Percentiles rank a stretch among this genome's conserved stretches.
phyloP scores from a whole-genome alignment of 2,888 invertebrate genomes.

The Ophion slaviceki region DNA sequence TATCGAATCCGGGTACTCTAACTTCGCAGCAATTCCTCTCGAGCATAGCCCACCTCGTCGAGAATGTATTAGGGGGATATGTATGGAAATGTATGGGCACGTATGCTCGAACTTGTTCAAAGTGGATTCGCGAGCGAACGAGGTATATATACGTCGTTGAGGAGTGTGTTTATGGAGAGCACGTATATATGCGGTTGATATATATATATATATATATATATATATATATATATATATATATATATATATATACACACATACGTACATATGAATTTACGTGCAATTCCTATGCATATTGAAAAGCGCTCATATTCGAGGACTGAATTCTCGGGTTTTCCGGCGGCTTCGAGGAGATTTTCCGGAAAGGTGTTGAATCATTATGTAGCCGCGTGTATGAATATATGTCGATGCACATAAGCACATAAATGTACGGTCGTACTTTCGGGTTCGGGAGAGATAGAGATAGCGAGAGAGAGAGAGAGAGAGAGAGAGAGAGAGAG shows the following conservation, averaged over 20 bases:
- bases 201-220: constrained; percentile 2
- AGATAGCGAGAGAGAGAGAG: background rate
- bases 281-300: constrained; percentile 63
- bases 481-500: background rate
- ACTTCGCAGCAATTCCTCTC: constrained; percentile 14
- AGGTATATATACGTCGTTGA: background rate
- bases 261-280: background rate
- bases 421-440: background rate
- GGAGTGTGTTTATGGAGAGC: background rate
- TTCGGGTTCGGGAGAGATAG: background rate
- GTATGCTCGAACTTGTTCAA: constrained; percentile 53
- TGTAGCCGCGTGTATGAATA: background rate
- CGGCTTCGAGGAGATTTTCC: constrained; percentile 58
- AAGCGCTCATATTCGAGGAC: constrained; percentile 47
- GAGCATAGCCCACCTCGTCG: background rate
- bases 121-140: constrained; percentile 34
- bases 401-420: constrained; percentile 8
- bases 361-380: constrained; percentile 55
- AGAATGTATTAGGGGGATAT: constrained; percentile 8
- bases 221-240: too few species aligned
- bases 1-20: constrained; percentile 1
- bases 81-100: constrained; percentile 58
- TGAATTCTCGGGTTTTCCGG: constrained; percentile 51
- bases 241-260: too few species aligned
- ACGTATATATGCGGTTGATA: constrained; percentile 20